A percentile compares a stretch with the other conserved stretches of the same genome.
Conservation (phyloP, 2,888 invertebrate species). For the Thymelicus sylvestris region DNA sequence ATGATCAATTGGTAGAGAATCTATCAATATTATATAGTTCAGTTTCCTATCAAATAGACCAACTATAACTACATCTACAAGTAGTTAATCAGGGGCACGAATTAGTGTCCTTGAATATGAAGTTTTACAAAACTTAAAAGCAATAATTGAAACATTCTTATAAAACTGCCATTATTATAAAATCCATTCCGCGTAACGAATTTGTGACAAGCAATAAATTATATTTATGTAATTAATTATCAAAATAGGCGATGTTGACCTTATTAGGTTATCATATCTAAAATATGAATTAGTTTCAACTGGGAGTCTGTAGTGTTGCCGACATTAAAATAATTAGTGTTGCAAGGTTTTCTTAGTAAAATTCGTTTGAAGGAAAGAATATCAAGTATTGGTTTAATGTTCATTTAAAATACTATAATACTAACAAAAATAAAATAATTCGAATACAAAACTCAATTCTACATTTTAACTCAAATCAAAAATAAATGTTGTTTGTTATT, state of each 20-base stretch:
- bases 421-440: too few relatives aligned
- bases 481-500: too few relatives aligned
- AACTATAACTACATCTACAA: too few relatives aligned
- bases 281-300: slow-evolving; percentile 1
- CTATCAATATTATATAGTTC: too few relatives aligned
- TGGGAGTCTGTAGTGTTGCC: neutral
- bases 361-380: too few relatives aligned
- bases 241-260: neutral
- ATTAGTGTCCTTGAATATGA: neutral
- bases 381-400: neutral
- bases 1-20: too few relatives aligned
- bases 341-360: too few relatives aligned
- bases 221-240: neutral
- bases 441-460: too few relatives aligned
- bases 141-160: slow-evolving; percentile 9
- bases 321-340: too few relatives aligned
- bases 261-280: neutral
- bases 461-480: too few relatives aligned
- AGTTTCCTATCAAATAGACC: too few relatives aligned
- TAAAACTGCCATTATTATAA: slow-evolving; percentile 21
- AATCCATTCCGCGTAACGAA: slow-evolving; percentile 20
- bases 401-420: too few relatives aligned
- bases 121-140: slow-evolving; percentile 9
- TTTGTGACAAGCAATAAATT: slow-evolving; percentile 17
- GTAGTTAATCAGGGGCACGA: neutral